Evolutionary conservation across 2,797 vertebrate genomes (phyloP).

Genomic region (Gymnothorax reevesii): DNA sequence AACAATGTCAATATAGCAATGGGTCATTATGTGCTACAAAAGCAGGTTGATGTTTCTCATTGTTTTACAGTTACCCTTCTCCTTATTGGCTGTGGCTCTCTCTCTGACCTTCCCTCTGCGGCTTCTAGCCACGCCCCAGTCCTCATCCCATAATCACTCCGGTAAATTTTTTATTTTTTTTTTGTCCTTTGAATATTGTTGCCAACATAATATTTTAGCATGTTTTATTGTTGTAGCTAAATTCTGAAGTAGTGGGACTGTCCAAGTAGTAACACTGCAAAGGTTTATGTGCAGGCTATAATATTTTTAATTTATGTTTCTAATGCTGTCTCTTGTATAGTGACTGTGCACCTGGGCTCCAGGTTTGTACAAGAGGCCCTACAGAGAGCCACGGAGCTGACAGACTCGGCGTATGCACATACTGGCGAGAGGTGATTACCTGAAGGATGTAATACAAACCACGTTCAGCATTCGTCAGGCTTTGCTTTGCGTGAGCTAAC

Average conservation of each 20-base stretch:
- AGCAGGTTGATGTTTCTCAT: neutral
- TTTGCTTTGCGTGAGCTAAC: too few species aligned
- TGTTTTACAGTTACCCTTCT: constrained; percentile 56
- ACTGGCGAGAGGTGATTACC: constrained; percentile 70
- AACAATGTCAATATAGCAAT: neutral
- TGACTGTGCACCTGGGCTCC: constrained; percentile 65
- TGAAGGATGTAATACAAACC: too few species aligned
- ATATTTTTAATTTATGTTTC: neutral
- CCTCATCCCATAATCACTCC: constrained; percentile 55
- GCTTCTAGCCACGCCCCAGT: constrained; percentile 48
- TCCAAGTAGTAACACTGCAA: too few species aligned
- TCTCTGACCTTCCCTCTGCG: constrained; percentile 54
- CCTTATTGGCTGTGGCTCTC: constrained; percentile 51
- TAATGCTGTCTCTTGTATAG: constrained; percentile 18
- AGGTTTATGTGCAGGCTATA: neutral
- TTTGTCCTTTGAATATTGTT: neutral
- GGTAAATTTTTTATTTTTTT: constrained; percentile 51
- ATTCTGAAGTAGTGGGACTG: neutral
- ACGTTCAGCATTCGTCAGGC: too few species aligned
- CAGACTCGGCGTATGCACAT: constrained; percentile 68
- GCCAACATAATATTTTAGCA: neutral
- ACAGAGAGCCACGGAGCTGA: constrained; percentile 65
- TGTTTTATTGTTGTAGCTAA: neutral
- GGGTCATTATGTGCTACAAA: neutral
- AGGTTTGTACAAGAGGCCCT: constrained; percentile 68